Evolutionary conservation across 2,888 invertebrate species (phyloP).

Genomic region (Norana najaformis): DNA sequence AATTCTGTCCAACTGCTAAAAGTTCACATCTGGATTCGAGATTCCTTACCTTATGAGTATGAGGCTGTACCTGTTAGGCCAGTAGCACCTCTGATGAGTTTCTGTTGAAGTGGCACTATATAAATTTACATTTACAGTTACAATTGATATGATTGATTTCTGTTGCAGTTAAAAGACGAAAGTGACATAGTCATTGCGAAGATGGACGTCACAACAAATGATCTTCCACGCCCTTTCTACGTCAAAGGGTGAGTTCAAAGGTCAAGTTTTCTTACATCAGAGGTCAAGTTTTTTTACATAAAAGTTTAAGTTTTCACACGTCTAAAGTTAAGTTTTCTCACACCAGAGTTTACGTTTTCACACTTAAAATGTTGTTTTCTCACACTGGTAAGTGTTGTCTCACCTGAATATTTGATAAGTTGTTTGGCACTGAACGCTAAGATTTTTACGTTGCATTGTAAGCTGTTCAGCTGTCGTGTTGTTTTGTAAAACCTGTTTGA

Average conservation of each 20-base stretch:
- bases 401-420: not conserved
- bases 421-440: not conserved
- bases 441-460: not conserved
- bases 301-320: too few species aligned
- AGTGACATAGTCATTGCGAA: conserved; percentile 21
- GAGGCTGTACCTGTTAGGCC: too few species aligned
- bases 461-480: not conserved
- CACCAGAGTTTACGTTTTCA: not conserved
- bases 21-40: too few species aligned
- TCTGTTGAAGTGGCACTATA: not conserved
- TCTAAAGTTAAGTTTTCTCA: too few species aligned
- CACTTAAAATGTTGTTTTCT: not conserved
- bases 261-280: not conserved
- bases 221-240: conserved; percentile 30
- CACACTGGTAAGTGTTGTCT: not conserved
- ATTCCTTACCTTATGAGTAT: too few species aligned
- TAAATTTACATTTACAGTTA: too few species aligned
- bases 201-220: conserved; percentile 33
- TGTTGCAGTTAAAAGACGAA: conserved; percentile 31
- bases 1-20: too few species aligned
- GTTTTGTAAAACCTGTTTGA: not conserved
- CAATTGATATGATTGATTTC: not conserved
- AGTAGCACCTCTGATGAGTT: too few species aligned
- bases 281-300: not conserved
- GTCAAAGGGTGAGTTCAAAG: conserved; percentile 25